Evolutionary conservation across 2,797 vertebrate genomes (phyloP).

Genomic region (Epinephelus awoara): DNA sequence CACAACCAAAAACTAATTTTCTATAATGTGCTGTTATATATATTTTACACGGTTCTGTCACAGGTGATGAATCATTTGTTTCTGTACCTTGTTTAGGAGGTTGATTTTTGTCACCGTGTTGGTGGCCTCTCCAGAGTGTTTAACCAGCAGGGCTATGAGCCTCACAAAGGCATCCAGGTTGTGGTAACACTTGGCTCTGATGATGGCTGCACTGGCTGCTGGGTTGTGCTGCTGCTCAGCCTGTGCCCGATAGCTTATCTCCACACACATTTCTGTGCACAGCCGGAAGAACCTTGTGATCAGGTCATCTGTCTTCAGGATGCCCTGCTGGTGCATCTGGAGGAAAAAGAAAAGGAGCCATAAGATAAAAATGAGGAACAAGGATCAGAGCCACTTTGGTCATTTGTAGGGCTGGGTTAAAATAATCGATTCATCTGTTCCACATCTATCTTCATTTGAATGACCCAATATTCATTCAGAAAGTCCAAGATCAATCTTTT

Average conservation of each 20-base stretch:
- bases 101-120: constrained; percentile 99
- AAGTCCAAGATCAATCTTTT: no score
- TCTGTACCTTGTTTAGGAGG: constrained; percentile 95
- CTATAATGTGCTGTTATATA: not conserved
- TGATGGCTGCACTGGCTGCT: constrained; percentile 98
- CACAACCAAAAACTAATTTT: not conserved
- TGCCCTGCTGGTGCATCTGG: constrained; percentile 99
- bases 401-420: no score
- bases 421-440: no score
- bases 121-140: constrained; percentile 98
- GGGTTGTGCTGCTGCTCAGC: constrained; percentile 99
- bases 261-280: constrained; percentile 99
- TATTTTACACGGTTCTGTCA: not conserved
- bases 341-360: not conserved
- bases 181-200: constrained; percentile 98
- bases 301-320: constrained; percentile 98
- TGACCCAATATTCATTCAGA: no score
- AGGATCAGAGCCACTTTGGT: no score
- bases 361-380: not conserved
- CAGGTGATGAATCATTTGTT: not conserved
- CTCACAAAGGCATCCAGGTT: constrained; percentile 98
- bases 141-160: constrained; percentile 97
- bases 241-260: constrained; percentile 98
- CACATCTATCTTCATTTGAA: no score
- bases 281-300: constrained; percentile 99